Evolutionary conservation across 2,888 invertebrate species (phyloP), one percentile per base, ranked within the genome.

Genomic region (Mactromeris polynyma): DNA sequence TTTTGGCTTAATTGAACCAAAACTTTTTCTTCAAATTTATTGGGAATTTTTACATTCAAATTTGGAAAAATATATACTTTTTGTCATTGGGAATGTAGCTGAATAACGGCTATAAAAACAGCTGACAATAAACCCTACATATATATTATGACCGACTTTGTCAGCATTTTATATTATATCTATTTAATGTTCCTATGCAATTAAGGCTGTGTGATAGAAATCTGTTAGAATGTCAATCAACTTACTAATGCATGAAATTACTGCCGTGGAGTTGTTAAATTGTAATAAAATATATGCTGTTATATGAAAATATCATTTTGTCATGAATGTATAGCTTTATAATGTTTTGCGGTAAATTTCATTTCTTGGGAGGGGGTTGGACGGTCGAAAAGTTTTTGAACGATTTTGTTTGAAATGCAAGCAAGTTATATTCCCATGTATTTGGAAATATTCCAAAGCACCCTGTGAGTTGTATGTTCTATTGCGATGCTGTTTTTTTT

Each of bases 401-500:
- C 14, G 36, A 38, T 2, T 64, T 46, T 58, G 1, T 83, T n/a
- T 73, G 46, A 31, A 73, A 46, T 83, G 83, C 83, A 73, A 83
- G 83, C 73, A 73, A 42, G 58, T 58, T 73, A 40, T 33, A 73
- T 64, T 31, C 83, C 83, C 83, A 83, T 73, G 46, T 83, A 83
- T 73, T 83, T 83, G 83, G 83, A 83, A 31, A 83, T 69, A 38
- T 46, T 83, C 73, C 83, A 83, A 73, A 33, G 83, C 83, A 83
- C 83, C 83, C 83, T 73, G 46, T 83, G 31, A 83, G 4, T 40
- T 64, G 42, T 58, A 33, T 73, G 33, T 33, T 64, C 11, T 73
- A 73, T 73, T 33, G 33, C 33, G 31, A 73, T 73, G 36, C 73
- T 73, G 73, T 73, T 73, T 73, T 21, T n/a, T n/a, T n/a, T 58